Base-by-base conservation (phyloP, 2,888 invertebrate species). In the Ectobius pallidus region DNA sequence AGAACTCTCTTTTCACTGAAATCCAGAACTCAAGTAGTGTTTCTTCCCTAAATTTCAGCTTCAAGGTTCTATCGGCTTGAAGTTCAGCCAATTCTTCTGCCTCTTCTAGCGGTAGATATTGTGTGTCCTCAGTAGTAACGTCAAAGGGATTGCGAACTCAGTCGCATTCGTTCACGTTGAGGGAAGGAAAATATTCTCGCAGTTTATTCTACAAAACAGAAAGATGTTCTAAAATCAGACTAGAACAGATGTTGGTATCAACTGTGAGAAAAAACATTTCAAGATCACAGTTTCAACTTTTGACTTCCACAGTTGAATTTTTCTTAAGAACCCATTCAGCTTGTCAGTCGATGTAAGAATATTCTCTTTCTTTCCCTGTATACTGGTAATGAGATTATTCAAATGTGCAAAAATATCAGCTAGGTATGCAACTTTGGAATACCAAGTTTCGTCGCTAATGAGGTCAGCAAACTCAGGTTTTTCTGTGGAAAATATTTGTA, bases 201-300 rank as follows among this genome's bases (percentile, higher is more conserved):
- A 46, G 46, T 46, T 46, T 46, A 46, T 46, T n/a, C 46, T 46
- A 7, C 46, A 46, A 46, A 46, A 46, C 46, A 11, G 46, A 46
- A 11, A 11, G 11, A 46, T 46, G n/a, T 46, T 46, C 7, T 14
- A 4, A 46, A n/a, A 11, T n/a, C 46, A n/a, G 18, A 46, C n/a
- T n/a, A n/a, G n/a, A n/a, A n/a, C n/a, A n/a, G n/a, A n/a, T n/a
- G n/a, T n/a, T n/a, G n/a, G n/a, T n/a, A n/a, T n/a, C n/a, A n/a
- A 6, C 14, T 9, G 39, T 9, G 14, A 14, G 14, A 14, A 39
- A 14, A 39, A 39, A 39, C 14, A 39, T 39, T 39, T 39, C 39
- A 39, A 39, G 39, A 14, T 39, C 39, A 39, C 39, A 9, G 14
- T 14, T 39, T n/a, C n/a, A n/a, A n/a, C n/a, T n/a, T n/a, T n/a